Conservation (phyloP, 1,140 invertebrate species). For the Pogonus chalceus region DNA sequence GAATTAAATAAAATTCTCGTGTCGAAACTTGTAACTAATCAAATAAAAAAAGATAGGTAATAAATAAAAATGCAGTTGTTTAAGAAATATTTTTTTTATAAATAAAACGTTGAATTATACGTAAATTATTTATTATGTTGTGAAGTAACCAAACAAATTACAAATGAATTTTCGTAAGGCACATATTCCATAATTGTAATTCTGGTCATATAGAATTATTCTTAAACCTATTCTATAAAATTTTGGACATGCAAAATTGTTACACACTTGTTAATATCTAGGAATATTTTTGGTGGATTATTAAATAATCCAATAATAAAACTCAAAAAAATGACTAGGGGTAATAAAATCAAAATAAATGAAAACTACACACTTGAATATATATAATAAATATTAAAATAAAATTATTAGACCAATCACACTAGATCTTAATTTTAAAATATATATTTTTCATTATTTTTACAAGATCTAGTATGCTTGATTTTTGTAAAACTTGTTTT, state of each 20-base stretch:
- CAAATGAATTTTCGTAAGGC: constrained; percentile 3
- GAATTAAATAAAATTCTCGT: no score
- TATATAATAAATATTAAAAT: background rate
- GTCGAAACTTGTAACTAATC: no score
- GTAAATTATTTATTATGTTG: constrained; percentile 6
- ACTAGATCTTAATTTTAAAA: background rate
- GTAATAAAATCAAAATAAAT: background rate
- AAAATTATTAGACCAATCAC: no score
- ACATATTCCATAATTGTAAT: constrained; percentile 3
- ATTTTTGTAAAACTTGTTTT: no score
- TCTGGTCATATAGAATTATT: background rate
- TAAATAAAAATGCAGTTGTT: no score
- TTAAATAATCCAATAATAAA: background rate
- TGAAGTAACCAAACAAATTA: constrained; percentile 6
- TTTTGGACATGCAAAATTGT: background rate
- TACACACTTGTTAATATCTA: background rate
- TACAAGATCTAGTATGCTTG: background rate
- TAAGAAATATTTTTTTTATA: background rate
- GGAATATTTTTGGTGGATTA: background rate
- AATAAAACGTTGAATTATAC: background rate
- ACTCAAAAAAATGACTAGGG: background rate
- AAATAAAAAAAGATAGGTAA: no score
- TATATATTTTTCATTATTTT: background rate
- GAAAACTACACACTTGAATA: background rate
- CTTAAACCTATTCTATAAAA: background rate